Evolutionary conservation across 2,888 invertebrate species (phyloP), one percentile per base, ranked within the genome.

Genomic region (Clusia tigrina): DNA sequence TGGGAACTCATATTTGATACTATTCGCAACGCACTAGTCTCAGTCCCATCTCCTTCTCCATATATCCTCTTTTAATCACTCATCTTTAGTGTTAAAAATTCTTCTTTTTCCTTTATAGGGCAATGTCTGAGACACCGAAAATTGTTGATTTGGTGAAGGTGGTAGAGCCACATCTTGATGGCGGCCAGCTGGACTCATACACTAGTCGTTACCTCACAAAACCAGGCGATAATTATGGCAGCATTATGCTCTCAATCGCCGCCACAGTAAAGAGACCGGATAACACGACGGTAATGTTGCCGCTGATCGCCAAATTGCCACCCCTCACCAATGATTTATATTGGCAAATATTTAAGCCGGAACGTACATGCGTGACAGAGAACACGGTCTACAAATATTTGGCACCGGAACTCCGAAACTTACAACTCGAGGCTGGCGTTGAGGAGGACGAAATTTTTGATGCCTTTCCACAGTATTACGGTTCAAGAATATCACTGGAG

Each of bases 151-250:
- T 83, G 9, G 48, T 67, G 3, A 65, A 70, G 38, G 72, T 83
- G 17, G 66, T 83, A 42, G 76, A 80, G 20, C 73, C 77, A 5
- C 64, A 78, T 61, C 66, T 82, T n/a, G 70, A 76, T 10, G 77
- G 76, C 9, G 69, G 65, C 1, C 74, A 72, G 62, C 69, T 87
- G 1, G 60, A 83, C 1, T 78, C 84, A 1, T 83, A 85, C 63
- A 74, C 78, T 17, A 81, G 80, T 10, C 78, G 78, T 17, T 79
- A 79, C 64, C 74, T 86, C n/a, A 87, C 86, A 10, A 85, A 85
- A 18, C 85, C 86, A 0, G 89, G 89, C 1, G 89, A 89, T 70
- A 89, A 89, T 73, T 89, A 88, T 73, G 88, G 88, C 1, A 88
- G 89, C 69, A 81, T 87, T 0, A 88, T 89, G 80, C 71, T 88